Percentiles rank a stretch among this genome's conserved stretches.
Conservation (phyloP, 2,888 invertebrate species). For the Macrosiphum euphorbiae region DNA sequence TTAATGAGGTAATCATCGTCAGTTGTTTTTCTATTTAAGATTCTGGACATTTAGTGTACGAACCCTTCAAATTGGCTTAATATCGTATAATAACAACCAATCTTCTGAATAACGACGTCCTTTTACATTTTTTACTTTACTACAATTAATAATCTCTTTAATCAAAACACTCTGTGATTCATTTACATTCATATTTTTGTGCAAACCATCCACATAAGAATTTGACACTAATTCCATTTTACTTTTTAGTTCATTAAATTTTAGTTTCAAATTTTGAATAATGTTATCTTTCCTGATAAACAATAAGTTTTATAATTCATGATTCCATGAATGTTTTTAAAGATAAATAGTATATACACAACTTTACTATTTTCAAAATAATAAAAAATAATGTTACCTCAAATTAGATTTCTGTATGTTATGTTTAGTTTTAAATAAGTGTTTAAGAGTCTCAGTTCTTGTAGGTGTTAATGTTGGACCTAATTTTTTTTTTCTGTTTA, state of each 20-base stretch:
- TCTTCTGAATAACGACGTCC: too few relatives aligned
- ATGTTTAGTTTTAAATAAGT: background rate
- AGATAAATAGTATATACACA: background rate
- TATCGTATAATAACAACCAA: too few relatives aligned
- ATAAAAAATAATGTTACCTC: background rate
- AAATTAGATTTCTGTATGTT: conserved; percentile 9
- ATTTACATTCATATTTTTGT: conserved; percentile 26
- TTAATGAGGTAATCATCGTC: too few relatives aligned
- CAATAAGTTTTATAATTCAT: background rate
- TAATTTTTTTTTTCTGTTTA: conserved; percentile 6
- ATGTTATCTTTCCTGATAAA: conserved; percentile 2
- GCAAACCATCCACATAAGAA: background rate
- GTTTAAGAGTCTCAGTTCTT: conserved; percentile 6
- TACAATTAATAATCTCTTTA: conserved; percentile 63
- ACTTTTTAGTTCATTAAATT: background rate
- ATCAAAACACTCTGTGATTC: conserved; percentile 59
- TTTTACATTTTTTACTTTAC: conserved; percentile 14
- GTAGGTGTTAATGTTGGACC: conserved; percentile 12
- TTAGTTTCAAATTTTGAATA: background rate
- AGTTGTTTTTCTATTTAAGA: too few relatives aligned
- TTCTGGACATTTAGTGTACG: too few relatives aligned
- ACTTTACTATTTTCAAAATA: too few relatives aligned
- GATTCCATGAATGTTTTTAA: background rate
- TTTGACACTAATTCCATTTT: background rate
- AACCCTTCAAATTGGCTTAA: too few relatives aligned